Percentiles rank a stretch among this genome's conserved stretches.
phyloP scores from a whole-genome alignment of 2,888 invertebrate genomes.

The Gnatocerus cornutus region DNA sequence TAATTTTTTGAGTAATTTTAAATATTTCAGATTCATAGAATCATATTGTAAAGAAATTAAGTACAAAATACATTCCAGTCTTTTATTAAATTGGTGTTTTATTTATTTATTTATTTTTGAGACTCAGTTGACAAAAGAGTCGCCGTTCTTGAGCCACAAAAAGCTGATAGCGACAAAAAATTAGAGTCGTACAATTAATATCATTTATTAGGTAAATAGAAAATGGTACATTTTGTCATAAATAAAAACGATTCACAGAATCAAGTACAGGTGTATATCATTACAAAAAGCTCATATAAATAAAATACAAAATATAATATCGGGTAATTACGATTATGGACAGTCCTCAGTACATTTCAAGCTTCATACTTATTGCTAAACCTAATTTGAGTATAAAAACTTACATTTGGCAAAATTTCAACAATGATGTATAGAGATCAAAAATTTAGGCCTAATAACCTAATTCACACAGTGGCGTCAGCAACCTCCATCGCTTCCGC shows the following conservation, averaged over 20 bases:
- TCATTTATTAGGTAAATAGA: conserved; percentile 46
- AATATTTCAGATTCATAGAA: conserved; percentile 23
- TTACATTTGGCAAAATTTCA: conserved; percentile 44
- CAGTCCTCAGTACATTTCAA: conserved; percentile 32
- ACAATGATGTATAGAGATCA: conserved; percentile 43
- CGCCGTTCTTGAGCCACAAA: no score
- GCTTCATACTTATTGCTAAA: conserved; percentile 40
- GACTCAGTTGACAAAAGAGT: no score
- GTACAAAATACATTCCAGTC: conserved; percentile 9
- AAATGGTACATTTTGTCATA: conserved; percentile 48
- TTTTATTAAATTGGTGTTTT: neutral
- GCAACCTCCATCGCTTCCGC: no score
- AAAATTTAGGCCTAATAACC: conserved; percentile 39
- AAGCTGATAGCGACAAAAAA: no score
- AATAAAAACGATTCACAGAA: conserved; percentile 50
- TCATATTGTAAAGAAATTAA: conserved; percentile 10
- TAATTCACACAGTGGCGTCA: neutral
- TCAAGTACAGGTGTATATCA: conserved; percentile 49
- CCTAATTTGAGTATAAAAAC: conserved; percentile 42
- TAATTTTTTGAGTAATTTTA: neutral
- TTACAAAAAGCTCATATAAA: conserved; percentile 46
- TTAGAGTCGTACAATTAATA: conserved; percentile 28
- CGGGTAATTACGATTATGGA: conserved; percentile 30
- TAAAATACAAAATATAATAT: conserved; percentile 39
- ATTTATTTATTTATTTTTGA: no score